These are phyloP conservation scores for Hestina assimilis DNA, from an alignment of 1,140 invertebrate species.

Conservation along the genomic window DNA sequence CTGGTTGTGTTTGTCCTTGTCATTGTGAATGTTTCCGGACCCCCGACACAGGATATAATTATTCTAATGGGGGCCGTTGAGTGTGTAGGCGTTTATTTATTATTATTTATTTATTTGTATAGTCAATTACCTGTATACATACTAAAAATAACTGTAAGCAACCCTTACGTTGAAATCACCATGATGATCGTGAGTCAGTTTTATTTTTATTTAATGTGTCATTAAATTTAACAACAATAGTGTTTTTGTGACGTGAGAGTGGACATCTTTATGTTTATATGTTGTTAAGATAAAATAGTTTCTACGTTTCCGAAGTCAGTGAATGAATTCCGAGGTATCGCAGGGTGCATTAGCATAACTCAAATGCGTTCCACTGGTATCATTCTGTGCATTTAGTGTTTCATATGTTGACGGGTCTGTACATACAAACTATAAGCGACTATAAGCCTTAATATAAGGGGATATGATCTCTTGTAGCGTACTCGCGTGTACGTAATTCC, in stretches of 20 bases:
- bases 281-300: constrained; percentile 58
- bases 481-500: background rate
- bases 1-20: too few species aligned
- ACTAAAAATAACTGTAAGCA: constrained; percentile 19
- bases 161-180: constrained; percentile 8
- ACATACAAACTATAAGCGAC: too few species aligned
- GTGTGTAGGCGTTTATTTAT: too few species aligned
- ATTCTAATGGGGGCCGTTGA: too few species aligned
- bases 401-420: constrained; percentile 5
- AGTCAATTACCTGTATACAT: too few species aligned
- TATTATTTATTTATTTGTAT: too few species aligned
- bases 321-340: constrained; percentile 41
- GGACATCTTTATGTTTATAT: constrained; percentile 71
- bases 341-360: constrained; percentile 67
- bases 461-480: constrained; percentile 2
- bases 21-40: too few species aligned
- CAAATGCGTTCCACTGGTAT: constrained; percentile 43
- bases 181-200: constrained; percentile 25
- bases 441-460: constrained; percentile 4
- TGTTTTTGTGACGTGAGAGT: constrained; percentile 64
- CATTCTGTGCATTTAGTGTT: constrained; percentile 26
- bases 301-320: constrained; percentile 33
- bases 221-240: constrained; percentile 76
- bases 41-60: too few species aligned
- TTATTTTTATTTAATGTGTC: constrained; percentile 53